These are phyloP conservation scores for Oenanthe melanoleuca DNA, from an alignment of 2,113 vertebrate species.

Conservation along the genomic window DNA sequence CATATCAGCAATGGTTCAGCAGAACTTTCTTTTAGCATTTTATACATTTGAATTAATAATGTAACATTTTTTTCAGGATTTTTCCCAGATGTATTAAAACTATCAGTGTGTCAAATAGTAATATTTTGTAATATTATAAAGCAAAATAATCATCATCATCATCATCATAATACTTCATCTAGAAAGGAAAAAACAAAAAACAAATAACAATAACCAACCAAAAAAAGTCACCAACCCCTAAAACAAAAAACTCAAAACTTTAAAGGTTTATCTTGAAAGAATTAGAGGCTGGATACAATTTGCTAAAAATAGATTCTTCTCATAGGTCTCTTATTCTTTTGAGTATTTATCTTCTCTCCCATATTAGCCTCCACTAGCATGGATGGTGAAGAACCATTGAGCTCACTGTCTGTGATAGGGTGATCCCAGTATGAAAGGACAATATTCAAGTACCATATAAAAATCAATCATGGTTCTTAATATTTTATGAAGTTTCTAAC, in stretches of 20 bases:
- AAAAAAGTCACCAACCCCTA: no score
- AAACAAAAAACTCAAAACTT: neutral
- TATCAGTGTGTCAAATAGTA: neutral
- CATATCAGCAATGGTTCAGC: neutral
- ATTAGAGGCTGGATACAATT: neutral
- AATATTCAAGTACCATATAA: neutral
- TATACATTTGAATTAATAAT: neutral
- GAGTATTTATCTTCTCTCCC: neutral
- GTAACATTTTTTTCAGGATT: neutral
- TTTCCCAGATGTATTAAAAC: neutral
- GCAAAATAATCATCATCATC: neutral
- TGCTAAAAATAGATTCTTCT: neutral
- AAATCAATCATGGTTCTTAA: neutral
- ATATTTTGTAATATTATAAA: neutral
- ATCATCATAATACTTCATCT: neutral
- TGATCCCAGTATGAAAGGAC: neutral
- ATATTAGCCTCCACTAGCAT: neutral
- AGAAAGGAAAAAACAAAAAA: neutral
- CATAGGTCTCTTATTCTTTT: neutral
- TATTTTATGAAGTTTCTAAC: neutral
- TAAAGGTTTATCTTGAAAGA: neutral
- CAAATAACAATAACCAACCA: no score
- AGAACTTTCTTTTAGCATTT: neutral
- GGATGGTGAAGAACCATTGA: neutral
- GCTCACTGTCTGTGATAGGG: fast-evolving